Evolutionary conservation across 2,888 invertebrate genomes (phyloP), one percentile per base, ranked within the genome.

Genomic region (Julus scanicus): DNA sequence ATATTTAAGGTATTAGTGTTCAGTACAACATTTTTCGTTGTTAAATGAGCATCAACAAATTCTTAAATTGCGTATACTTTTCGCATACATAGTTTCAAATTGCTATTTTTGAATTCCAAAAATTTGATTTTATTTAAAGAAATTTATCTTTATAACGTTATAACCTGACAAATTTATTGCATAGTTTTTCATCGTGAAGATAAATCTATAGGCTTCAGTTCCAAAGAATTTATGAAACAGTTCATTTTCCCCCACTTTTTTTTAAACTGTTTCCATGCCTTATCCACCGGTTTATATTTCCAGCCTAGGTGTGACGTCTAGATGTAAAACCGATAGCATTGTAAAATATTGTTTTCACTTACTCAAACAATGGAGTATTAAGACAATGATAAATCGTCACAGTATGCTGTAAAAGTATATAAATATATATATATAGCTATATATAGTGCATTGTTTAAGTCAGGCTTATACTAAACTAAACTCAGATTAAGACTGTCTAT

Each of bases 331-430:
- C 29, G 71, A 71, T 71, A 63, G 9, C 63, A 71, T 71, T 29
- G 71, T 71, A 71, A 71, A 71, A 71, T 71, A 71, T 53, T 53
- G 71, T 71, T 71, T 71, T 71, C 29, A 71, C 71, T 71, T 71
- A 71, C n/a, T 29, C 11, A 71, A 71, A 71, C 71, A 71, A 71
- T 71, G 29, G 71, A 29, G 71, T 71, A 63, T 63, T 63, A 63
- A 6, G 63, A 17, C 63, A 8, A 71, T 71, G 71, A 29, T 63
- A 29, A 9, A 71, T 29, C 71, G 29, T 0, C 29, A 71, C 71
- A 8, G 29, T 29, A 17, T 53, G 53, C 15, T 53, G 53, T 15
- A 15, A 15, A 53, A 53, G 53, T 53, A 15, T 44, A 44, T 44
- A 44, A 44, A 53, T 29, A 53, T 53, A 53, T 53, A 53, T 53